These are phyloP conservation scores for Platycheirus albimanus DNA, from an alignment of 2,888 invertebrate genomes.

Conservation along the genomic window DNA sequence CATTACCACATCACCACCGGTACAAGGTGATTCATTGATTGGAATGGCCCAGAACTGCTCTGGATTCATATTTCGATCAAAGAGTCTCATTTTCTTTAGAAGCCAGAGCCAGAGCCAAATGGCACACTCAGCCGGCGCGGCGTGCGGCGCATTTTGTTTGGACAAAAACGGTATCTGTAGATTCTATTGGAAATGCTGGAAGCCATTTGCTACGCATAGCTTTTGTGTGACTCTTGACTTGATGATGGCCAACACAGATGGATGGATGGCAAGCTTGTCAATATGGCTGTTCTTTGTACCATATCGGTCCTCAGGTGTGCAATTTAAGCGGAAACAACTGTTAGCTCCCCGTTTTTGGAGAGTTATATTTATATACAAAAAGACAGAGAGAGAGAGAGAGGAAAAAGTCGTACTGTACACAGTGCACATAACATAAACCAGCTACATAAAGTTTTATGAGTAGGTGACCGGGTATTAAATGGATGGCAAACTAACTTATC, in stretches of 20 bases:
- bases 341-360: slow-evolving; percentile 59
- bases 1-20: slow-evolving; percentile 30
- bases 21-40: slow-evolving; percentile 13
- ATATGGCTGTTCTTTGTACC: slow-evolving; percentile 46
- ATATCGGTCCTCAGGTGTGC: slow-evolving; percentile 51
- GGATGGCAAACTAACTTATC: slow-evolving; percentile 19
- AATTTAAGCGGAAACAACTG: slow-evolving; percentile 59
- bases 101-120: background rate
- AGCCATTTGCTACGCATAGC: slow-evolving; percentile 6
- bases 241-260: slow-evolving; percentile 22
- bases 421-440: background rate
- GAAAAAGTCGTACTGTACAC: slow-evolving; percentile 11
- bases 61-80: slow-evolving; percentile 34
- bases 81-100: slow-evolving; percentile 15
- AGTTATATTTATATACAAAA: slow-evolving; percentile 14
- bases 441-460: slow-evolving; percentile 61
- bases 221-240: slow-evolving; percentile 31
- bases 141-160: too few species aligned
- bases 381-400: too few species aligned
- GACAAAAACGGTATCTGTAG: background rate
- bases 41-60: slow-evolving; percentile 5
- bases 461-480: slow-evolving; percentile 66
- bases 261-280: slow-evolving; percentile 36
- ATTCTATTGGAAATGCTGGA: slow-evolving; percentile 28
- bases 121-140: too few species aligned